Conservation (phyloP, 2,888 invertebrate species). For the Drosophila borborema region DNA sequence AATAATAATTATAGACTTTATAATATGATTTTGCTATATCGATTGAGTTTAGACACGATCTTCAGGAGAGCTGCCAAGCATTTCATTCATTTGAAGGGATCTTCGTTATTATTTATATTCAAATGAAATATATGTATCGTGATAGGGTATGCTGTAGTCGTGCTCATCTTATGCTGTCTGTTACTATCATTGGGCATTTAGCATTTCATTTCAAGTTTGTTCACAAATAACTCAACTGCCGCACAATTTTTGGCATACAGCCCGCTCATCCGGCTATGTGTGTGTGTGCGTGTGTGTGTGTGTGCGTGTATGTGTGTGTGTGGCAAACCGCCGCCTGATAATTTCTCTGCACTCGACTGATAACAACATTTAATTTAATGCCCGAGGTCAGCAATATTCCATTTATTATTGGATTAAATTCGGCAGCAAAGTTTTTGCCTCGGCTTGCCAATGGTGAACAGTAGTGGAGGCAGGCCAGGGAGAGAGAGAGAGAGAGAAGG, state of each 20-base stretch:
- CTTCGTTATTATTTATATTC: too few relatives aligned
- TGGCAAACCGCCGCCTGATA: conserved; percentile 78
- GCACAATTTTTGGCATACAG: conserved; percentile 24
- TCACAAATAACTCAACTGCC: conserved; percentile 62
- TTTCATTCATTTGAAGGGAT: too few relatives aligned
- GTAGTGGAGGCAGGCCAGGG: background rate
- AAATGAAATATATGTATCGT: too few relatives aligned
- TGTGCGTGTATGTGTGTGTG: conserved; percentile 45
- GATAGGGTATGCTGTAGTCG: conserved; percentile 8
- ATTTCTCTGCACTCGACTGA: conserved; percentile 85
- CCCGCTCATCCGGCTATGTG: background rate
- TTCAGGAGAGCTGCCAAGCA: too few relatives aligned
- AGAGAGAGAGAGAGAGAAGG: background rate
- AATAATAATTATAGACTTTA: background rate
- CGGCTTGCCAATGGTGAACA: background rate
- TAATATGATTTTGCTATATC: background rate
- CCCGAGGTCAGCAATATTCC: conserved; percentile 86
- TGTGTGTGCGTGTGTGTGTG: conserved; percentile 1
- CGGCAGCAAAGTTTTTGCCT: conserved; percentile 80
- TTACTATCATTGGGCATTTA: conserved; percentile 35
- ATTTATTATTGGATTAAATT: conserved; percentile 86
- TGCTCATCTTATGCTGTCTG: background rate
- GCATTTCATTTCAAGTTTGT: conserved; percentile 58
- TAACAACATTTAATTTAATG: conserved; percentile 86
- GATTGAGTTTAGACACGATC: background rate